Base-by-base conservation (phyloP, 1,140 invertebrate species). In the Zaprionus tsacasi region DNA sequence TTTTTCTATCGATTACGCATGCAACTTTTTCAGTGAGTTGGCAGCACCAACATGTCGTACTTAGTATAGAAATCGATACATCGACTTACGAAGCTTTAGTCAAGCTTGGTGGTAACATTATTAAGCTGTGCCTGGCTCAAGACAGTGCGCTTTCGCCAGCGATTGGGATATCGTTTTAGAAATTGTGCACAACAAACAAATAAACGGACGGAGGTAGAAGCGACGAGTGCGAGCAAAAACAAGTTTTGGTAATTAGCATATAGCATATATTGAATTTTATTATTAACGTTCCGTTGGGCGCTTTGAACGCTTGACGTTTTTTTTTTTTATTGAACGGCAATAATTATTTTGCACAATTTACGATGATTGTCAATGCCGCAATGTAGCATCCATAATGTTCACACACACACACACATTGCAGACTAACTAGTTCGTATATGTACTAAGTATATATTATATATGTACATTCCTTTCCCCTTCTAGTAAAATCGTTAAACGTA, bases 231-330 rank as follows among this genome's bases (percentile, higher is more conserved):
- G 17, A 61, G 68, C 59, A 38, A 85, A 45, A 83, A 83, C 81
- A 69, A 79, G 81, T 83, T 83, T 83, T 30, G 61, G 81, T 83
- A 83, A 83, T 83, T 83, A 83, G 66, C 81, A 81, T 83, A n/a
- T n/a, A n/a, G 65, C 69, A 64, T 36, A 76, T 69, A 76, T 76
- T 79, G 57, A 43, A 70, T 70, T 75, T 75, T 30, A 75, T 70
- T 21, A 58, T 75, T 75, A 61, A 64, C 72, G 40, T 70, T 27
- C 15, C 33, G 33, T 54, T 8, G 54, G 21, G 54, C 56, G 54
- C 56, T 70, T 70, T 59, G 72, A 70, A 65, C 72, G 38, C 50
- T 63, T 74, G 65, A 69, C 21, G 21, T 21, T 21, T 21, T 21
- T 21, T 21, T 21, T 21, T 69, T 69, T 58, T 17, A 10, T 33